Percentiles rank a stretch among this genome's conserved stretches.
Conservation (phyloP, 2,888 invertebrate genomes). For the Chalcis sispes region DNA sequence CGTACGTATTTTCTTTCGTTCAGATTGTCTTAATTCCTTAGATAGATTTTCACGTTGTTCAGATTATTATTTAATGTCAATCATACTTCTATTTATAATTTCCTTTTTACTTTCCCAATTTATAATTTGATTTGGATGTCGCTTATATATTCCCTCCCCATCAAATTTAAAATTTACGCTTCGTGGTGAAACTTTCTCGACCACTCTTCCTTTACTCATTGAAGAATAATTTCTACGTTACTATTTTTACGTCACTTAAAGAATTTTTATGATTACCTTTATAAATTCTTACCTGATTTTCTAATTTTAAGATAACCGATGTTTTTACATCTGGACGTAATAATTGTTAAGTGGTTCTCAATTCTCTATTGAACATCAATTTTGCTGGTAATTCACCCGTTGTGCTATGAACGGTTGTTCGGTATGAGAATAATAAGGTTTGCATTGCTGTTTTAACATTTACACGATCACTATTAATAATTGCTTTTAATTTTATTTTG, state of each 20-base stretch:
- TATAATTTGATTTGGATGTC: slow-evolving; percentile 17
- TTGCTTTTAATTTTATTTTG: slow-evolving; percentile 12
- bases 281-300: not conserved
- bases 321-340: not conserved
- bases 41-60: no score
- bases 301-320: not conserved
- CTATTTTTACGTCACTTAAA: not conserved
- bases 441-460: slow-evolving; percentile 4
- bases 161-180: not conserved
- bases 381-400: slow-evolving; percentile 13
- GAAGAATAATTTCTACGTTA: slow-evolving; percentile 2
- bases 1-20: no score
- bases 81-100: no score
- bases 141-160: slow-evolving; percentile 5
- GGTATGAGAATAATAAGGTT: slow-evolving; percentile 26
- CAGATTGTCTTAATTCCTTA: no score
- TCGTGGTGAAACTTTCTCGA: not conserved
- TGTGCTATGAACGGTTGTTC: not conserved
- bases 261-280: slow-evolving; percentile 1
- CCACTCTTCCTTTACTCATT: not conserved
- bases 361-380: no score
- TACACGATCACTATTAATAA: not conserved
- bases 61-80: no score
- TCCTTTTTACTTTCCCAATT: no score
- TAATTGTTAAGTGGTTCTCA: not conserved